Base-by-base conservation (phyloP, 2,113 vertebrate genomes). In the Ia io region DNA sequence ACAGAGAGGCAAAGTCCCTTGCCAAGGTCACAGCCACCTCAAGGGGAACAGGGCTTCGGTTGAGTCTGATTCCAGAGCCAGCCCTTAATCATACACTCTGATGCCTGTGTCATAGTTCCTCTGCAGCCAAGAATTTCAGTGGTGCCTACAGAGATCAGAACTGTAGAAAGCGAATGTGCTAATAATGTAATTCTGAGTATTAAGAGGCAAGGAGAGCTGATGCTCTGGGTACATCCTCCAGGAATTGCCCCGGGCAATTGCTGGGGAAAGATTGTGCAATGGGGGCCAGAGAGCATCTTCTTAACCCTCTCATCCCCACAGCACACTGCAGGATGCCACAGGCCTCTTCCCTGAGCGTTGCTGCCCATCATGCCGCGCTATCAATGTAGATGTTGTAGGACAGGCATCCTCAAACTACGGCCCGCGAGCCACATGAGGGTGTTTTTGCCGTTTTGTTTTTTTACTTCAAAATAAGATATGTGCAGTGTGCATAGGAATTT, bases 351-450 rank as follows among this genome's bases (percentile, higher is more conserved):
- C 47, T 2, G 28, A 25, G 25, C 28, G 2, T 7, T 9, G 9
- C 35, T 16, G 17, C 10, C 20, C 18, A 1, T 12, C 14, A 12
- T 0, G 11, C 63, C 25, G 37, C 20, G 13, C 32, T 17, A 2
- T 10, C 32, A 18, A 0, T 8, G 49, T 5, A 25, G 37, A 42
- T 4, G 0, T 0, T 3, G 25, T 2, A 32, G 74, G 40, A 77
- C 37, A 37, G 37, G 37, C 37, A 4, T 37, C 37, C 37, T 37
- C 37, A 37, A 37, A 37, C 37, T 37, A 37, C 37, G 4, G 37
- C 37, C 37, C 37, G 37, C 37, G 37, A 4, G 37, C 37, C 37
- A 37, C 37, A 37, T 37, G 37, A 2, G 37, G 37, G 37, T 37
- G 37, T 37, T 37, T 37, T 37, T 37, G 37, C 37, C 37, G 4